Evolutionary conservation across 2,888 invertebrate species (phyloP), one percentile per base, ranked within the genome.

Genomic region (Cepaea hortensis): DNA sequence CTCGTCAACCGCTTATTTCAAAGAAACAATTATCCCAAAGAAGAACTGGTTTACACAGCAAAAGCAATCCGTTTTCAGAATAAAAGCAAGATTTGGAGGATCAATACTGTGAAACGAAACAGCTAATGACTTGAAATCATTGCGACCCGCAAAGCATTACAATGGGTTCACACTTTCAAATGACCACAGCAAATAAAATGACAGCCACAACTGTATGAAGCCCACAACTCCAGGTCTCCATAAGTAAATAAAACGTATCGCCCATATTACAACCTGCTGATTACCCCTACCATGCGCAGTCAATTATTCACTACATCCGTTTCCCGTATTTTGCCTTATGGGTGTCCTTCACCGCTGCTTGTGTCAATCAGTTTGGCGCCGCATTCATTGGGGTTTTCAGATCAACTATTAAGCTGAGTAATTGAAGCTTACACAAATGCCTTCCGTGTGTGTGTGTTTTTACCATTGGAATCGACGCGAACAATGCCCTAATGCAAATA

Each of bases 241-340:
- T 72, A 23, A 68, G 70, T 81, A 70, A 70, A 68, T 70, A 81
- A 48, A 46, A 72, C 50, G 70, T 70, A 50, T 73, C 55, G 11
- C 50, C 3, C 35, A 55, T 82, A 72, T 6, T 48, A 72, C 82
- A 82, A 72, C 72, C 82, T 82, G 46, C 3, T 23, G 9, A 72
- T 48, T 55, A 72, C 23, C 13, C 72, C 55, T 82, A 55, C 72
- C 73, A 73, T 82, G 82, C 72, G 70, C 82, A 72, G n/a, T 82
- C 81, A 82, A 82, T 82, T 82, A 82, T 73, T 23, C 55, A 13
- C 35, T 13, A 62, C 46, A 15, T 79, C 72, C 82, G 72, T 6
- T 82, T 48, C 55, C 82, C 46, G 72, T 11, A 6, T 23, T 50
- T 50, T 82, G 55, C 70, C 61, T 18, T 55, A 3, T 20, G 46